Base-by-base conservation (phyloP, 2,113 vertebrate species). In the Mastomys natalensis region DNA sequence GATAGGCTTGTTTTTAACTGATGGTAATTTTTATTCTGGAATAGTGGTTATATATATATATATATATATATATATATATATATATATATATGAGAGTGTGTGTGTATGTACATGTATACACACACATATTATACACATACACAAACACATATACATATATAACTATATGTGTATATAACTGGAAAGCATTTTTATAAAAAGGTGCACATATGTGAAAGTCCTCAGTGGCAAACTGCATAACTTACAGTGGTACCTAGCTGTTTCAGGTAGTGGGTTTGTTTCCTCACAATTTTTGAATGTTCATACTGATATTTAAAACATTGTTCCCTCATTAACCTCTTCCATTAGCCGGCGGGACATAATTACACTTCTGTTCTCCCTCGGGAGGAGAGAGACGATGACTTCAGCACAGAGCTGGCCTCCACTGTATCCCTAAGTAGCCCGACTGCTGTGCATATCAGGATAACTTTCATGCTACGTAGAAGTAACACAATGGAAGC, bases 401-500 rank as follows among this genome's bases (percentile, higher is more conserved):
- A 37, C 96, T 96, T 98, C 96, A 96, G 89, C 91, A 97, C 95
- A 96, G 98, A 98, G 78, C 84, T 94, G 96, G 96, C 97, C 91
- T 60, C 96, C 94, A 91, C 92, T 93, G 94, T 98, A 97, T 98
- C 97, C 97, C 77, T 97, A 98, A 98, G 98, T 60, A 98, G 96
- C n/a, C 95, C 76, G 60, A 97, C 98, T 97, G 98, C 98, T 98
- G 98, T 97, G 98, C 98, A 89, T 98, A 98, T 98, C 98, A 95
- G 98, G 97, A 62, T 96, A 97, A 95, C 97, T 98, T 93, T 98
- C 91, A 95, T 97, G 98, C 98, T 97, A 98, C 91, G 89, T 86
- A 91, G 97, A 98, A 95, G 94, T 95, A 98, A 97, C 95, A 97
- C 98, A 98, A 98, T 98, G 98, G 98, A 99, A 98, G 98, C 98